These are phyloP conservation scores for Procavia capensis DNA, from an alignment of 2,113 vertebrate species.

Conservation along the genomic window DNA sequence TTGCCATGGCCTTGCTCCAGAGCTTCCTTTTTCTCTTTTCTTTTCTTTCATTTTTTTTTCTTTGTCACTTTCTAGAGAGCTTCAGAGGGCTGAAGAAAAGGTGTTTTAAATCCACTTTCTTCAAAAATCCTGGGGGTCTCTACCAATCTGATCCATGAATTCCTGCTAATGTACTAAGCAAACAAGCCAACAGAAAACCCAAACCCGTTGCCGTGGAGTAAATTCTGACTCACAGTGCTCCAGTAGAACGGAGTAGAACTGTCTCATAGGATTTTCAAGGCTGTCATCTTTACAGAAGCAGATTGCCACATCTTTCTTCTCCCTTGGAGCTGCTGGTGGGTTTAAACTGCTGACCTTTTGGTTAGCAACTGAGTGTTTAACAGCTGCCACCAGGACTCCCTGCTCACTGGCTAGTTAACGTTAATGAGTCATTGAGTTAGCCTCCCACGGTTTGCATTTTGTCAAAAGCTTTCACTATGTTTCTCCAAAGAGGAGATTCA, in stretches of 20 bases:
- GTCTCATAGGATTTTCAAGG: not conserved
- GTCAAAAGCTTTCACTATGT: conserved; percentile 39
- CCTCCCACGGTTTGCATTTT: conserved; percentile 17
- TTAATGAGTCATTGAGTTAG: not conserved
- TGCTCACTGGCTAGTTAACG: not conserved
- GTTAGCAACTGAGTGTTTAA: not conserved
- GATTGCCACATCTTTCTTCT: no score
- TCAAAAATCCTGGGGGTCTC: not conserved
- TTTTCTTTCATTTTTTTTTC: not conserved
- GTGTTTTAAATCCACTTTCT: not conserved
- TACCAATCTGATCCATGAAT: conserved; percentile 47
- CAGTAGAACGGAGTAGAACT: not conserved
- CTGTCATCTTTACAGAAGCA: not conserved
- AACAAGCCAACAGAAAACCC: not conserved
- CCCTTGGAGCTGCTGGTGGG: not conserved
- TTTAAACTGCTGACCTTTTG: not conserved
- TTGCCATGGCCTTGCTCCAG: not conserved
- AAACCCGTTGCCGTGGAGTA: not conserved
- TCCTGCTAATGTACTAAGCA: not conserved
- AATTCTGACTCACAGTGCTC: not conserved
- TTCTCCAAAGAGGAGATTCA: conserved; percentile 26
- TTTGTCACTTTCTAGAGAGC: not conserved
- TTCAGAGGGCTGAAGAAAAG: not conserved
- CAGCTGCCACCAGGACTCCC: not conserved
- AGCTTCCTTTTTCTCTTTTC: not conserved